A percentile compares a stretch with the other conserved stretches of the same genome.
These are phyloP conservation scores for Trichonephila clavipes DNA, from an alignment of 1,140 invertebrate genomes.

Conservation along the genomic window DNA sequence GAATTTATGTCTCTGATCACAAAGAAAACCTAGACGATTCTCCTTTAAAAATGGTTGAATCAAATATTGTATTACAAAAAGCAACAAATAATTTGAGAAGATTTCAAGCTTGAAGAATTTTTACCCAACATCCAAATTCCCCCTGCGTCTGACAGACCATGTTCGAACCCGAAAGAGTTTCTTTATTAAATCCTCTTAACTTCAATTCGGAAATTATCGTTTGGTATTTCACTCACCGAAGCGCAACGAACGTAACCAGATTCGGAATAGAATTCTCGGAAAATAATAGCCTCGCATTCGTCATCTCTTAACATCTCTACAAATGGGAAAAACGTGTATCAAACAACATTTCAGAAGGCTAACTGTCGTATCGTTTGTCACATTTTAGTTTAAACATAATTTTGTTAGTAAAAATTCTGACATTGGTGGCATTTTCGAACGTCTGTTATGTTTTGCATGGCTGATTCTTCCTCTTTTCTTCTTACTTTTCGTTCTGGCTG, in stretches of 20 bases:
- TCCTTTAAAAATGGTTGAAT: no score
- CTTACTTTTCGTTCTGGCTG: slow-evolving; percentile 38
- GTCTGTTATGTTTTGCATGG: slow-evolving; percentile 63
- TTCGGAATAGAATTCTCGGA: slow-evolving; percentile 17
- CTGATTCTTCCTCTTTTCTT: background rate
- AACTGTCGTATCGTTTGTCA: slow-evolving; percentile 41
- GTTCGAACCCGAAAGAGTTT: background rate
- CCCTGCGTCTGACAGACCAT: background rate
- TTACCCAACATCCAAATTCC: background rate
- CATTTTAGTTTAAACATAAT: slow-evolving; percentile 55
- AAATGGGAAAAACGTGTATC: slow-evolving; percentile 64
- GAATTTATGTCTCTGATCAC: no score
- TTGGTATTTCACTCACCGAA: slow-evolving; percentile 1
- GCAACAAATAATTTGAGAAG: background rate
- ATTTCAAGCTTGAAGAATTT: slow-evolving; percentile 9
- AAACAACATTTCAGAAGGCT: background rate
- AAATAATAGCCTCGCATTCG: slow-evolving; percentile 20
- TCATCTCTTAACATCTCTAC: slow-evolving; percentile 3
- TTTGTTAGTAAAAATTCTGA: slow-evolving; percentile 67
- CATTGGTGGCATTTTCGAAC: slow-evolving; percentile 46
- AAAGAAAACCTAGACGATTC: no score
- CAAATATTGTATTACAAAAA: background rate
- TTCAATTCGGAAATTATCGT: slow-evolving; percentile 25
- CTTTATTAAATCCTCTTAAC: slow-evolving; percentile 13
- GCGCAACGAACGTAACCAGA: background rate